phyloP scores from a whole-genome alignment of 1,140 invertebrate species.

The Trinorchestia longiramus region DNA sequence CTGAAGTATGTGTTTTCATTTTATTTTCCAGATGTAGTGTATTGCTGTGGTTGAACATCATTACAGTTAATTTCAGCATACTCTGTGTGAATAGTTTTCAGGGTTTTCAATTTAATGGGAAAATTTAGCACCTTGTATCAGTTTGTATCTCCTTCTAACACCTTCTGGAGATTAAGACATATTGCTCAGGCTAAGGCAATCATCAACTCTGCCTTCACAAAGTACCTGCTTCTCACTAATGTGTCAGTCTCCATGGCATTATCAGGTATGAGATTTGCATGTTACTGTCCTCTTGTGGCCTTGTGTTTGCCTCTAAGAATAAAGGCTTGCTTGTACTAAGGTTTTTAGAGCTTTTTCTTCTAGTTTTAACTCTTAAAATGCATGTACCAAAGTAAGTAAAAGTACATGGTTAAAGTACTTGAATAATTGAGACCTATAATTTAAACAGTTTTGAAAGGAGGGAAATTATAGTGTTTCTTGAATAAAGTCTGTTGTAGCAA shows the following conservation, averaged over 20 bases:
- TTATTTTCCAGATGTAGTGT: background rate
- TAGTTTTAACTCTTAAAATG: no score
- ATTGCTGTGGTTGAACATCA: background rate
- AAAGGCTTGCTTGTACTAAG: no score
- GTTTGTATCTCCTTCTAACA: background rate
- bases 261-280: slow-evolving; percentile 73
- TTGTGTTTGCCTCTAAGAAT: no score
- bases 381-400: no score
- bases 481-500: no score
- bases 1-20: background rate
- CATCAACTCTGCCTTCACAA: slow-evolving; percentile 69
- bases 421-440: no score
- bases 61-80: background rate
- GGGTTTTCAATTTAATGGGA: background rate
- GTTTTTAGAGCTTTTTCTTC: no score
- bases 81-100: background rate
- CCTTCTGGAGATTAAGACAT: background rate
- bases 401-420: no score
- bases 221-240: slow-evolving; percentile 87
- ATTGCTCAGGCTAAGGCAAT: background rate
- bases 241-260: slow-evolving; percentile 83
- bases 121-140: background rate
- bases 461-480: no score
- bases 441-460: no score
- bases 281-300: background rate